Evolutionary conservation across 2,113 vertebrate species (phyloP).

Genomic region (Lamprotornis superbus): DNA sequence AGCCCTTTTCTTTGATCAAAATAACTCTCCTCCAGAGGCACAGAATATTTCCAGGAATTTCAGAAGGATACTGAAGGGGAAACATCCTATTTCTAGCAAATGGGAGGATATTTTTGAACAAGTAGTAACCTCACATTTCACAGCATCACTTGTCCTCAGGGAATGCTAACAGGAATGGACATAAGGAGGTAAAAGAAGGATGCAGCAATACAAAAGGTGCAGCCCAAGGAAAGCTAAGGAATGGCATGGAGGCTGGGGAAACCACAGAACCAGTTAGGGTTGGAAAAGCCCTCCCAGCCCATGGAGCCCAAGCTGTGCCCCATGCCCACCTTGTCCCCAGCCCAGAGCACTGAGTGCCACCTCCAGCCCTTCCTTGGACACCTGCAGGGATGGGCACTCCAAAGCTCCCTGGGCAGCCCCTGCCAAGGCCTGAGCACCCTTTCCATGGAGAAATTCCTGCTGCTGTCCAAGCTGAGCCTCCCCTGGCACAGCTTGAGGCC

Average conservation of each 20-base stretch:
- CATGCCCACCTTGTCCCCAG: not conserved
- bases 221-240: not conserved
- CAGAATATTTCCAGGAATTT: not conserved
- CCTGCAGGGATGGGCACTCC: not conserved
- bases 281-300: not conserved
- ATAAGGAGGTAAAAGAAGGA: not conserved
- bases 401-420: not conserved
- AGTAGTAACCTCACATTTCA: not conserved
- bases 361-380: not conserved
- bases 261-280: fast-evolving
- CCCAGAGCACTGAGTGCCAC: not conserved
- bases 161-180: fast-evolving
- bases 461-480: too few relatives aligned
- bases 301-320: not conserved
- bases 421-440: not conserved
- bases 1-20: not conserved
- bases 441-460: not conserved
- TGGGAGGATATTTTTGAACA: not conserved
- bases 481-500: not conserved
- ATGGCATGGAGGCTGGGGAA: fast-evolving
- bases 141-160: not conserved
- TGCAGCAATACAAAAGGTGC: not conserved
- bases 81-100: not conserved
- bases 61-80: not conserved
- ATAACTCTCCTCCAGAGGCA: not conserved